Percentiles rank a stretch among this genome's conserved stretches.
Conservation (phyloP, 2,113 vertebrate species). For the Dissostichus mawsoni region DNA sequence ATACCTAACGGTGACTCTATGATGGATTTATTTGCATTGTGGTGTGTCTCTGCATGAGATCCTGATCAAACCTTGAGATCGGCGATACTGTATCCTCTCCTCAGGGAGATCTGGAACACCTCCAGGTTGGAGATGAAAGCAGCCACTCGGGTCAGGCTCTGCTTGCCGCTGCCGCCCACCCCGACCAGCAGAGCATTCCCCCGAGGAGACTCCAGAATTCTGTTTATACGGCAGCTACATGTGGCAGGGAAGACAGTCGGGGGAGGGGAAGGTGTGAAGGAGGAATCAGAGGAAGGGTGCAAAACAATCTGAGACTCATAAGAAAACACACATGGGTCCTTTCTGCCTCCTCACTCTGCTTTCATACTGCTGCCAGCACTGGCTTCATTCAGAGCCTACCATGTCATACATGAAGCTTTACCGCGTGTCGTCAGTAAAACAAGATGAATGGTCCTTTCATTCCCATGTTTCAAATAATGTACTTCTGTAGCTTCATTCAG, state of each 20-base stretch:
- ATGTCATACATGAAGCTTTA: constrained; percentile 6
- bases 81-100: constrained; percentile 89
- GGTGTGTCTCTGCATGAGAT: neutral
- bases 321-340: constrained; percentile 24
- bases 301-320: constrained; percentile 58
- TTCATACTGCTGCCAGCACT: neutral
- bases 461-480: constrained; percentile 1
- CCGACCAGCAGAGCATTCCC: constrained; percentile 94
- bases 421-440: neutral
- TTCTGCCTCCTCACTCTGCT: constrained; percentile 17
- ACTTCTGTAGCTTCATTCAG: neutral
- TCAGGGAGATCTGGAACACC: constrained; percentile 95
- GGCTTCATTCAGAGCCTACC: constrained; percentile 8
- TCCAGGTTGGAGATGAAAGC: constrained; percentile 95
- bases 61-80: constrained; percentile 90
- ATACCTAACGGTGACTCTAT: too few species aligned
- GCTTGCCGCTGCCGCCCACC: constrained; percentile 95
- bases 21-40: neutral
- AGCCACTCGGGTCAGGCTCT: constrained; percentile 95
- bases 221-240: constrained; percentile 92
- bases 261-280: constrained; percentile 29
- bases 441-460: neutral
- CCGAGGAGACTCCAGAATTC: constrained; percentile 91
- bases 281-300: constrained; percentile 38
- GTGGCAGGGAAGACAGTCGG: constrained; percentile 54